These are phyloP conservation scores for Acipenser oxyrinchus DNA, from an alignment of 2,797 vertebrate species.

Conservation along the genomic window DNA sequence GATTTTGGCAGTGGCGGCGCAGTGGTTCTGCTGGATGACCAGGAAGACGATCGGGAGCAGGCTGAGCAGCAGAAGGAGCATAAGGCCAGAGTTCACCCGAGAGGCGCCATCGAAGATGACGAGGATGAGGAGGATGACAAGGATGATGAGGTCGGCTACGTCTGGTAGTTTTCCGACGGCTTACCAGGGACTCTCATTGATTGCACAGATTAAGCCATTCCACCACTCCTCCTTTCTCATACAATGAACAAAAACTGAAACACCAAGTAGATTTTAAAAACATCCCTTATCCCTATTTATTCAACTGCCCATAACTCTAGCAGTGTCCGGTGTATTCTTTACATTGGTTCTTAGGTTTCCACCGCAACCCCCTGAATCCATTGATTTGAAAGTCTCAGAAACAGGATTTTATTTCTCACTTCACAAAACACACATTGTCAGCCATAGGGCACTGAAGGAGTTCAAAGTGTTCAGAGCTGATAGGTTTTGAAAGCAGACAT, in stretches of 20 bases:
- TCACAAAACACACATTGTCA: no score
- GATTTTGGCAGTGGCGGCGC: conserved; percentile 87
- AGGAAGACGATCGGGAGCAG: conserved; percentile 69
- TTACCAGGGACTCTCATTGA: conserved; percentile 63
- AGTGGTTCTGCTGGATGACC: conserved; percentile 78
- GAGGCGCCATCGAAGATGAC: conserved; percentile 81
- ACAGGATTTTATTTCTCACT: no score
- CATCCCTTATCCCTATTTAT: no score
- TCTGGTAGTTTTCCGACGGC: conserved; percentile 80
- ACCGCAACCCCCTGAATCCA: no score
- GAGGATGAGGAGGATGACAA: conserved; percentile 90
- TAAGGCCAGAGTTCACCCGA: conserved; percentile 69
- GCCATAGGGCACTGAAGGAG: no score
- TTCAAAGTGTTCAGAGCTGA: no score
- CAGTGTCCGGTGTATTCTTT: no score
- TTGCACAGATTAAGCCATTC: conserved; percentile 80
- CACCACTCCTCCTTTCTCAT: conserved; percentile 38
- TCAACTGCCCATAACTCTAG: no score
- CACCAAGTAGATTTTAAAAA: background rate
- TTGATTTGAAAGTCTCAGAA: no score
- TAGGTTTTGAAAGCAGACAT: no score
- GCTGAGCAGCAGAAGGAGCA: conserved; percentile 70
- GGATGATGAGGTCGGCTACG: conserved; percentile 86
- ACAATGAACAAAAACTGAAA: conserved; percentile 4
- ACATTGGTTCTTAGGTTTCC: no score